These are phyloP conservation scores for Torymus auratus DNA, from an alignment of 2,888 invertebrate species.

Conservation along the genomic window DNA sequence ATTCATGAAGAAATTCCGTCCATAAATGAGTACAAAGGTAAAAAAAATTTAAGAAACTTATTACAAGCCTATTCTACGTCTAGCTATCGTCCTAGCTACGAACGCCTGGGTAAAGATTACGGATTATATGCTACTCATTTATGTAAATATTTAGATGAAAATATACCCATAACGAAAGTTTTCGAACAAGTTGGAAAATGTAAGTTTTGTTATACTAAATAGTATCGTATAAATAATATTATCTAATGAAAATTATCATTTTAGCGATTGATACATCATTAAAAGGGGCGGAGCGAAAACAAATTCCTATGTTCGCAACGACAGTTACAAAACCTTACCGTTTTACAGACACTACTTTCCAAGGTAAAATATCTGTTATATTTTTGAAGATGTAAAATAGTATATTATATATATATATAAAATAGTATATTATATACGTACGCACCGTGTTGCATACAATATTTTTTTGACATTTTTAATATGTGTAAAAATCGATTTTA, in stretches of 20 bases:
- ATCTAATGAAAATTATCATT: conserved; percentile 50
- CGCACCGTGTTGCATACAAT: too few species aligned
- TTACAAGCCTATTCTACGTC: conserved; percentile 73
- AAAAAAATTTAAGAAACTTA: conserved; percentile 70
- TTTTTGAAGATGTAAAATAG: too few species aligned
- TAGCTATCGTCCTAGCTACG: conserved; percentile 68
- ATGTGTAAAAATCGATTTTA: too few species aligned
- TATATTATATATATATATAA: too few species aligned
- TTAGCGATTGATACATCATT: conserved; percentile 69
- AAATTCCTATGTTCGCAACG: conserved; percentile 71
- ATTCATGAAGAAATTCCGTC: conserved; percentile 70
- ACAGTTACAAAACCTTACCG: conserved; percentile 69
- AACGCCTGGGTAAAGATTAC: conserved; percentile 63
- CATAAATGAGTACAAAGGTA: conserved; percentile 66
- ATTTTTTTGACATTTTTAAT: too few species aligned
- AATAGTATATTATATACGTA: too few species aligned
- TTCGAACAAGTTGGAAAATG: conserved; percentile 71
- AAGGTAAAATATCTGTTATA: conserved; percentile 58
- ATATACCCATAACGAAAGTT: conserved; percentile 69
- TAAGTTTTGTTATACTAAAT: conserved; percentile 56
- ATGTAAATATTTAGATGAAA: conserved; percentile 67
- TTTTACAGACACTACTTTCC: conserved; percentile 65
- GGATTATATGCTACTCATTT: conserved; percentile 71
- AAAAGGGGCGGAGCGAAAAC: conserved; percentile 68
- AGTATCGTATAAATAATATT: not conserved